Percentiles rank a stretch among this genome's conserved stretches.
Evolutionary conservation across 2,797 vertebrate species (phyloP).

Genomic region (Phrynocephalus forsythii): DNA sequence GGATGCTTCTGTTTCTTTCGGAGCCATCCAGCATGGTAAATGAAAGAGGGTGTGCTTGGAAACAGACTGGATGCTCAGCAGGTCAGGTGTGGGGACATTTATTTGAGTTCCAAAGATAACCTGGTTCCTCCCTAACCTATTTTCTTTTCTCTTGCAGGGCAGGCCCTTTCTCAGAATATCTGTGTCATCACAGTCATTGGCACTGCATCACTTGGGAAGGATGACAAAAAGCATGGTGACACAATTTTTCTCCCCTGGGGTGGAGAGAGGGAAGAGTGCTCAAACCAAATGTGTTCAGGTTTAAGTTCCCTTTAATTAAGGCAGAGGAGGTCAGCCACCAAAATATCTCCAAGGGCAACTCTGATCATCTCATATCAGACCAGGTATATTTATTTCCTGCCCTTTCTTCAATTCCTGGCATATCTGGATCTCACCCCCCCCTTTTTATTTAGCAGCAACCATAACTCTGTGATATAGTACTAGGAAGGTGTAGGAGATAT

Average conservation of each 20-base stretch:
- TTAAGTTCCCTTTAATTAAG: not conserved
- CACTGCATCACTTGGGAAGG: fast-evolving
- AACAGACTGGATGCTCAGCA: not conserved
- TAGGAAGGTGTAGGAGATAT: too few relatives aligned
- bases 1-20: conserved; percentile 25
- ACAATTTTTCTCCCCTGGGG: not conserved
- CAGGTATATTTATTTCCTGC: not conserved
- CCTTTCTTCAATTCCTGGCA: not conserved
- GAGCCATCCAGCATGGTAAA: conserved; percentile 19
- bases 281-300: not conserved
- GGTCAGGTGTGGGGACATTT: conserved; percentile 8
- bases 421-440: too few relatives aligned
- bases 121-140: not conserved
- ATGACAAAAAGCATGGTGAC: fast-evolving
- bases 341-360: not conserved
- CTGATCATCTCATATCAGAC: not conserved
- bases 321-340: not conserved
- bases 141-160: not conserved
- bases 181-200: fast-evolving
- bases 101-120: not conserved
- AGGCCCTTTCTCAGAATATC: not conserved
- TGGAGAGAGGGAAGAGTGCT: not conserved
- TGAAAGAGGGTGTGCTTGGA: not conserved
- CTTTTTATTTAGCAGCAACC: too few relatives aligned
- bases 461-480: too few relatives aligned